Conservation (phyloP, 2,888 invertebrate species). For the Balanococcus diminutus region DNA sequence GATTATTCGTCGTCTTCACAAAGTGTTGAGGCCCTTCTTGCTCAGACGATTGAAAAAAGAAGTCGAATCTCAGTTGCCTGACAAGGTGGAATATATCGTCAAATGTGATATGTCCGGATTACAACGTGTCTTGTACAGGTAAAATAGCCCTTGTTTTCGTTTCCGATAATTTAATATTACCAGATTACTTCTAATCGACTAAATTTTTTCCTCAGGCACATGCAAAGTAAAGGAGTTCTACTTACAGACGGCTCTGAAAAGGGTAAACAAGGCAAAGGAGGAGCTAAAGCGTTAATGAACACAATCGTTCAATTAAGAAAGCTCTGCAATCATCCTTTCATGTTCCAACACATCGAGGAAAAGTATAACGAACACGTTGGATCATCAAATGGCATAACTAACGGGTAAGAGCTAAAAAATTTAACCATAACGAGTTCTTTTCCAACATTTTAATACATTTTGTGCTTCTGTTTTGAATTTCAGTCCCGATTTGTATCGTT, state of each 20-base stretch:
- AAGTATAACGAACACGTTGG: conserved; percentile 93
- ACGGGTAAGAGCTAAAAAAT: conserved; percentile 67
- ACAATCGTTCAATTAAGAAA: conserved; percentile 98
- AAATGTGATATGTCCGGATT: conserved; percentile 99
- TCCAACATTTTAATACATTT: too few species aligned
- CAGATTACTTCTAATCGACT: background rate
- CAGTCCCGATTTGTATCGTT: conserved; percentile 84
- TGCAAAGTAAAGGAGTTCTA: conserved; percentile 95
- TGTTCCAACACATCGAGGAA: conserved; percentile 98
- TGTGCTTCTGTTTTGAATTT: background rate
- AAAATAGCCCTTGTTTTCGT: background rate
- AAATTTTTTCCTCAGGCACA: conserved; percentile 70
- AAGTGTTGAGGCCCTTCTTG: conserved; percentile 96
- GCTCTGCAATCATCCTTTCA: conserved; percentile 99
- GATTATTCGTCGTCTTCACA: conserved; percentile 98
- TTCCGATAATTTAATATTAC: too few species aligned
- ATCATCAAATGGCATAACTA: conserved; percentile 73
- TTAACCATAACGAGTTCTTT: too few species aligned
- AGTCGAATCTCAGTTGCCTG: conserved; percentile 97
- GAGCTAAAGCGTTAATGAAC: conserved; percentile 97
- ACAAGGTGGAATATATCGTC: conserved; percentile 97
- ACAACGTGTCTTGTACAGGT: conserved; percentile 83
- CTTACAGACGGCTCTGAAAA: conserved; percentile 96
- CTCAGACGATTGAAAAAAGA: conserved; percentile 97
- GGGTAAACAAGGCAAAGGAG: conserved; percentile 92